Conservation (phyloP, 2,888 invertebrate species). For the Flexamia atlantica region DNA sequence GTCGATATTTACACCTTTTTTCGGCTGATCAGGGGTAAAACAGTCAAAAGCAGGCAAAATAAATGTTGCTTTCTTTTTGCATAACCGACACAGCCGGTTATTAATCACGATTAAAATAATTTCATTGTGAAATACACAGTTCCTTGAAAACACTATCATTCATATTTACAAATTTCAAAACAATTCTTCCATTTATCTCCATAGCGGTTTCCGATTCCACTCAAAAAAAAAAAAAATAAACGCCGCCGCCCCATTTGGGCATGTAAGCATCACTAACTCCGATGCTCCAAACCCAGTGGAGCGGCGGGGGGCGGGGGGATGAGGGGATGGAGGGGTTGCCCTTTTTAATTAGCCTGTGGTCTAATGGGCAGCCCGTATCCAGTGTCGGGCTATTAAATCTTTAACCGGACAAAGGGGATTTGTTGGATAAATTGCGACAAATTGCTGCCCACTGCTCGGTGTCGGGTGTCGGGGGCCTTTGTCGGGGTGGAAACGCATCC, state of each 20-base stretch:
- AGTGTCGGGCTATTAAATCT: conserved; percentile 56
- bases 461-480: conserved; percentile 18
- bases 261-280: conserved; percentile 8
- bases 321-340: neutral
- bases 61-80: too few relatives aligned
- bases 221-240: neutral
- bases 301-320: neutral
- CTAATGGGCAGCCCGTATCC: conserved; percentile 50
- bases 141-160: too few relatives aligned
- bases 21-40: too few relatives aligned
- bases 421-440: conserved; percentile 57
- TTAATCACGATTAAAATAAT: too few relatives aligned
- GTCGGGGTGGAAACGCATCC: neutral
- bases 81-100: too few relatives aligned
- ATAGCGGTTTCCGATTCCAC: too few relatives aligned
- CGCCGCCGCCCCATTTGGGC: neutral
- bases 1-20: too few relatives aligned
- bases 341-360: conserved; percentile 51
- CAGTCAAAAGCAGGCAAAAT: too few relatives aligned
- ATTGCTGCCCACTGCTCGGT: conserved; percentile 27
- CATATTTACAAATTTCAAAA: too few relatives aligned
- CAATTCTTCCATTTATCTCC: too few relatives aligned
- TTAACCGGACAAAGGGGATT: conserved; percentile 56
- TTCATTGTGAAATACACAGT: too few relatives aligned
- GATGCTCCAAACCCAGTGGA: conserved; percentile 19